Base-by-base conservation (phyloP, 2,888 invertebrate genomes). In the Lepas anatifera region DNA sequence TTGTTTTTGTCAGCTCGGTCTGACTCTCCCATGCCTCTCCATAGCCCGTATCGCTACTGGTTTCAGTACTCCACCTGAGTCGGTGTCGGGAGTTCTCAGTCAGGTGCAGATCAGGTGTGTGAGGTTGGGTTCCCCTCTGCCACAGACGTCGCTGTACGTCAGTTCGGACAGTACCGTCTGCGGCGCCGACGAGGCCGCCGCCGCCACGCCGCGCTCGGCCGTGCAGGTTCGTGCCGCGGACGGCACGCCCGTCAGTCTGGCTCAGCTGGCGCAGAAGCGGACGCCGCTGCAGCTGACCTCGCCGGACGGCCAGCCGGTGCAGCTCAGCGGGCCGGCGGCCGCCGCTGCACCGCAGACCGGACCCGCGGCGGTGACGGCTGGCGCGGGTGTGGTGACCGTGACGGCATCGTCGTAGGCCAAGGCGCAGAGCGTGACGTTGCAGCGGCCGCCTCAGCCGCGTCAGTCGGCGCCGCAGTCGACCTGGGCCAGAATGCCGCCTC, bases 251-350 rank as follows among this genome's bases (percentile, higher is more conserved):
- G 58, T 58, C 27, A 1, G 13, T 6, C 58, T 58, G 27, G 18
- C 18, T 16, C 16, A 58, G 58, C 58, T 58, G 58, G 58, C 32
- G 58, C 29, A 32, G 32, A 3, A 32, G 6, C 32, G 32, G 16
- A 3, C 16, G 32, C 3, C 58, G 29, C 3, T 50, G 8, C 32
- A 29, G 32, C 58, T 27, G 2, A 7, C 32, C 58, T 11, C 18
- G 27, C 27, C 27, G 3, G 58, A 4, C 58, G 32, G 58, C 29
- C 11, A 6, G 50, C 50, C 50, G 27, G 10, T 25, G 7, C 25
- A n/a, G 81, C 78, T 77, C 81, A 81, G 76, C 81, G 81, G 75
- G 78, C 81, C 72, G 66, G 77, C 77, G 76, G 80, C 79, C 76
- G 83, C 83, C 73, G 81, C 81, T 67, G 83, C 81, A 75, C 71